Evolutionary conservation across 2,888 invertebrate species (phyloP).

Genomic region (Elmis aenea): DNA sequence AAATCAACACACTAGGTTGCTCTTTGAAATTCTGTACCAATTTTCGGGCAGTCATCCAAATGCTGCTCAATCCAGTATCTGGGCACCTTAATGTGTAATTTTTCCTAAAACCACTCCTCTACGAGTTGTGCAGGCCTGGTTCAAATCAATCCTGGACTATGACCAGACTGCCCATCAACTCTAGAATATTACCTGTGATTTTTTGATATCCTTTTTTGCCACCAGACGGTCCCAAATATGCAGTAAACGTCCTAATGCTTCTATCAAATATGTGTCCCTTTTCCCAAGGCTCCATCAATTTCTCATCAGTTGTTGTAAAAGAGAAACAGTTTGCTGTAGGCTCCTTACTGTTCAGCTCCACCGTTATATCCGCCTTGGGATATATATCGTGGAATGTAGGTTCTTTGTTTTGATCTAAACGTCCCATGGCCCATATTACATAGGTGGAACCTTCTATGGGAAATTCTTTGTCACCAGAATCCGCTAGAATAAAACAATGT

Average conservation of each 20-base stretch:
- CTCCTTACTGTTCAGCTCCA: constrained; percentile 63
- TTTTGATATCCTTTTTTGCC: constrained; percentile 74
- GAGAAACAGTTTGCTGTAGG: constrained; percentile 67
- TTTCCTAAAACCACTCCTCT: too few species aligned
- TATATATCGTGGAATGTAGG: constrained; percentile 80
- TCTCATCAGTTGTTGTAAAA: constrained; percentile 55
- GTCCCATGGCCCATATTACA: constrained; percentile 81
- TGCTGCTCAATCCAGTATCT: too few species aligned
- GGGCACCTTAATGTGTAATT: too few species aligned
- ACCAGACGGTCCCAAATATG: constrained; percentile 80
- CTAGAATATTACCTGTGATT: constrained; percentile 61
- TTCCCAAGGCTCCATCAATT: constrained; percentile 53
- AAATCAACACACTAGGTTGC: too few species aligned
- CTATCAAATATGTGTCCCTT: constrained; percentile 62
- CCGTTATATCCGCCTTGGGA: constrained; percentile 63
- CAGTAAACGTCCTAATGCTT: constrained; percentile 70
- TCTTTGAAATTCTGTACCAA: too few species aligned
- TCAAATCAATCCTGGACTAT: too few species aligned
- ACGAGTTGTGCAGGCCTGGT: too few species aligned
- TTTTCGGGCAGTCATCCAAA: too few species aligned
- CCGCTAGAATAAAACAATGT: constrained; percentile 52
- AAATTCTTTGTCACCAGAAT: constrained; percentile 71
- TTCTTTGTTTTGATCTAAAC: constrained; percentile 68
- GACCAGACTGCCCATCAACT: too few species aligned
- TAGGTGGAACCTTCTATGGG: constrained; percentile 54